Base-by-base conservation (phyloP, 1,140 invertebrate species). In the Drosophila littoralis region DNA sequence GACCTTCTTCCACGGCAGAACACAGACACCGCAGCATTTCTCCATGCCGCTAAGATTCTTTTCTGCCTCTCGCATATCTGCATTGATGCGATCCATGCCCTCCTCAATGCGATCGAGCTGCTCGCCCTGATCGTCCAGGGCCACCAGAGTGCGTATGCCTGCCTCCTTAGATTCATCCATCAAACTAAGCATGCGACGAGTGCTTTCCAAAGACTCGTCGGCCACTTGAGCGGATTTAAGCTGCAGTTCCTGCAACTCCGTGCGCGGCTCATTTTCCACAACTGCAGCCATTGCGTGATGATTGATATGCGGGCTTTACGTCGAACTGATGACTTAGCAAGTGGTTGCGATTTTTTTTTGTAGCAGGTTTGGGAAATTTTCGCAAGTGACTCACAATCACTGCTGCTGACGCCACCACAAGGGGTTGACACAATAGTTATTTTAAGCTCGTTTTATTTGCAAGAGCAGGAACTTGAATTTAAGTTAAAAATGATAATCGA, bases 11-110 rank as follows among this genome's bases (percentile, higher is more conserved):
- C 98, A 99, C 6, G 98, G 98, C 78, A 99, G 94, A 66, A 99
- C 97, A 94, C 98, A 99, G 54, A 99, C 95, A 45, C 98, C 98
- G 93, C 98, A 99, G 93, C 99, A 99, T 93, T 99, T 99, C 93
- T 99, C 98, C 97, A 99, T 98, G 69, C 98, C 99, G 52, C 98
- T 99, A 66, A 99, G 94, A 94, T 99, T 99, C 93, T 99, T 99
- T 93, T 99, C 99, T 7, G 99, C 99, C 93, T 99, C 98, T 85
- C 96, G 96, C 98, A 99, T 99, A 92, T 99, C 99, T 48, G 97
- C 96, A 93, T 99, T 99, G 93, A 99, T 99, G 92, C 99, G 97
- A 93, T 99, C 98, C 98, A 99, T 99, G 32, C 98, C 99, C 94
- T 99, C 98, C 94, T 99, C 98, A 92, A 99, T 98, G 88, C 98